These are phyloP conservation scores for Orchesella flavescens DNA, from an alignment of 2,888 invertebrate species.

Conservation along the genomic window DNA sequence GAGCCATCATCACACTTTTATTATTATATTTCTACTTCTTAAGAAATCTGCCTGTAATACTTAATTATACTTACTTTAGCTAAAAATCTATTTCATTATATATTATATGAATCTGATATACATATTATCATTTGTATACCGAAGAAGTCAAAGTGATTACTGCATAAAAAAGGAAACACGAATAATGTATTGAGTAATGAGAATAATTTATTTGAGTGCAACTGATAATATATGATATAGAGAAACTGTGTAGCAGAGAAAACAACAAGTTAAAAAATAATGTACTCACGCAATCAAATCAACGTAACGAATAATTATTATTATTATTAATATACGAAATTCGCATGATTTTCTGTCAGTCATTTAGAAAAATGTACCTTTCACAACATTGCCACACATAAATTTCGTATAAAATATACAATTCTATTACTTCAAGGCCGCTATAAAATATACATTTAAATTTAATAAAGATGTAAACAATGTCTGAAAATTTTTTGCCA, in stretches of 20 bases:
- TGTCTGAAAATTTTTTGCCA: slow-evolving; percentile 31
- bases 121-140: slow-evolving; percentile 15
- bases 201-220: too few relatives aligned
- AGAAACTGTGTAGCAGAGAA: background rate
- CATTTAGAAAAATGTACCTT: slow-evolving; percentile 58
- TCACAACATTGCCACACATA: slow-evolving; percentile 61
- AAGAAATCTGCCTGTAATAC: slow-evolving; percentile 26
- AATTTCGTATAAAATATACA: slow-evolving; percentile 49
- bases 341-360: slow-evolving; percentile 28
- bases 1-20: slow-evolving; percentile 9
- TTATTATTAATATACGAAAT: slow-evolving; percentile 4
- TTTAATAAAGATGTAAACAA: slow-evolving; percentile 41
- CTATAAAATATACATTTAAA: slow-evolving; percentile 33
- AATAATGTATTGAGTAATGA: too few relatives aligned
- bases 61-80: slow-evolving; percentile 1
- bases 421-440: slow-evolving; percentile 39
- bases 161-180: too few relatives aligned
- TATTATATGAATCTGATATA: background rate
- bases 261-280: slow-evolving; percentile 11
- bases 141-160: background rate
- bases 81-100: background rate
- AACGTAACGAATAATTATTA: too few relatives aligned
- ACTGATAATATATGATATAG: background rate
- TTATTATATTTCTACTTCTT: background rate
- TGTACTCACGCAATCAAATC: slow-evolving; percentile 22